Evolutionary conservation across 2,113 vertebrate genomes (phyloP), one percentile per base, ranked within the genome.

Genomic region (Centropus bengalensis): DNA sequence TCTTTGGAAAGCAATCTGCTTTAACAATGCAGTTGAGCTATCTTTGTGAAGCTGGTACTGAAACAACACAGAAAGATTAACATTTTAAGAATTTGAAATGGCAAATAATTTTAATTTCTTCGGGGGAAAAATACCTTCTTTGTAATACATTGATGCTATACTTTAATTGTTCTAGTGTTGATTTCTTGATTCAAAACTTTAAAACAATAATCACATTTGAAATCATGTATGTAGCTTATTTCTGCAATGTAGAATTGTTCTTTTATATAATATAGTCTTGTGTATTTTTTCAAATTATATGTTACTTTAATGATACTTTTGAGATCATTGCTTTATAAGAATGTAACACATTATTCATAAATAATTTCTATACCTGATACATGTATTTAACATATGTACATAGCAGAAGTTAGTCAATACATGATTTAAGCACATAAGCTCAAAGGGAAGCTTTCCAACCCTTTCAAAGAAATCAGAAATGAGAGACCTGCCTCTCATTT

Each of bases 361-460:
- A 26, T 10, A 6, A 47, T 47, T 9, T 0, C 5, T 22, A 10
- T 6, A 3, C 4, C 56, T 66, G 27, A 27, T 15, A 12, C 5
- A 24, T 4, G 13, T 42, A 67, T 24, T 44, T 49, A 59, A 40
- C 5, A 8, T 20, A 27, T 0, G 0, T 24, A 8, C 3, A 5
- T 0, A 16, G 42, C 1, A 1, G 32, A 52, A 75, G 58, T 47
- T 47, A 28, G 12, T 6, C 77, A 71, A 16, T 5, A 30, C 5
- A 21, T 3, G 14, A n/a, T 49, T 33, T 30, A 45, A 63, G 14
- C 23, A 51, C 9, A 0, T 1, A 62, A 59, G 26, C 52, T 6
- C 26, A 28, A 23, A 74, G 10, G 10, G 33, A 67, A 32, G 45
- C 16, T 60, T 73, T n/a, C 24, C 51, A 24, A 8, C 13, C 14